phyloP scores from a whole-genome alignment of 2,888 invertebrate genomes.

The Tachystola acroxantha region DNA sequence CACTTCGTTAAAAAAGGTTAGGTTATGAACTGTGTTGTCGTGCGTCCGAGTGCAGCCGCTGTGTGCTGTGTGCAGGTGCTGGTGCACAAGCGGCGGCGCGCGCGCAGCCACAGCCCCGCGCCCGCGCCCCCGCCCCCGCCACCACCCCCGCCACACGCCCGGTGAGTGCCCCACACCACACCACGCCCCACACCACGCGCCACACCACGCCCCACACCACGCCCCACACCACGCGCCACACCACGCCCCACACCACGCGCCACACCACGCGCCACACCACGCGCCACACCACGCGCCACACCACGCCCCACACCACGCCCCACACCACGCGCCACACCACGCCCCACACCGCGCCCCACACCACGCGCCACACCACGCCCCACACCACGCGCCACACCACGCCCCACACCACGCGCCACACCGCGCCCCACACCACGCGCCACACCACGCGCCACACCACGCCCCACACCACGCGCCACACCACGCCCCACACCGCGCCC shows the following conservation, averaged over 20 bases:
- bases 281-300: background rate
- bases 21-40: too few relatives aligned
- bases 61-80: background rate
- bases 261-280: background rate
- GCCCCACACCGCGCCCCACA: conserved; percentile 12
- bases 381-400: conserved; percentile 17
- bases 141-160: background rate
- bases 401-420: conserved; percentile 20
- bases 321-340: background rate
- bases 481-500: too few relatives aligned
- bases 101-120: background rate
- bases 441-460: conserved; percentile 7
- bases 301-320: background rate
- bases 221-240: background rate
- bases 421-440: conserved; percentile 15
- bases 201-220: background rate
- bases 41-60: background rate
- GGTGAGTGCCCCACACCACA: background rate
- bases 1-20: too few relatives aligned
- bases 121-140: background rate
- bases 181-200: background rate
- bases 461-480: too few relatives aligned
- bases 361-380: conserved; percentile 15
- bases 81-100: conserved; percentile 1
- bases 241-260: background rate